Percentiles rank a stretch among this genome's conserved stretches.
These are phyloP conservation scores for Desmophyllum pertusum DNA, from an alignment of 92 coral and sea anemone species.

Conservation along the genomic window DNA sequence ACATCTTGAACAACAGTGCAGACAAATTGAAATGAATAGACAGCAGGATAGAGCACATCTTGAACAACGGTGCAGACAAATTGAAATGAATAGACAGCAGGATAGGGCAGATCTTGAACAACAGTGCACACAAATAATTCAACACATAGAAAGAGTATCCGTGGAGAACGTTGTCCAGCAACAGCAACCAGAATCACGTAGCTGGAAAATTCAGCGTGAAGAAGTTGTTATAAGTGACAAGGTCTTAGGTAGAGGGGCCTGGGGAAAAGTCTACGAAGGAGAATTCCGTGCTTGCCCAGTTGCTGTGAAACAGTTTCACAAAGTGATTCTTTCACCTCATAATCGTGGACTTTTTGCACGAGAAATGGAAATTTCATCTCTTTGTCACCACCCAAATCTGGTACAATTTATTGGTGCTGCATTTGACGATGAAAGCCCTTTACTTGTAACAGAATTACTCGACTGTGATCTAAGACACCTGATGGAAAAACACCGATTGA, in stretches of 20 bases:
- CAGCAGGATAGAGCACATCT: neutral
- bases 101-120: too few relatives aligned
- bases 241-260: neutral
- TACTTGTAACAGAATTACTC: constrained; percentile 79
- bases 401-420: constrained; percentile 90
- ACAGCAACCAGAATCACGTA: constrained; percentile 35
- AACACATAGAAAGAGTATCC: constrained; percentile 51
- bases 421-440: constrained; percentile 69
- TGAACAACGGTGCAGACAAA: neutral
- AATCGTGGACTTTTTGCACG: constrained; percentile 82
- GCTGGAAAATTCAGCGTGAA: constrained; percentile 56
- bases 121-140: too few relatives aligned
- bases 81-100: too few relatives aligned
- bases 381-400: constrained; percentile 80
- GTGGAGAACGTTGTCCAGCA: constrained; percentile 44
- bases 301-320: constrained; percentile 83
- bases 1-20: too few relatives aligned
- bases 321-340: constrained; percentile 80
- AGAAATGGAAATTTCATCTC: constrained; percentile 87
- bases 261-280: neutral
- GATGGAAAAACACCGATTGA: constrained; percentile 65
- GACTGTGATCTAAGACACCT: constrained; percentile 75
- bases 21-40: too few relatives aligned
- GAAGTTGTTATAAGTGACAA: neutral
- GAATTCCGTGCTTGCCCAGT: constrained; percentile 42